phyloP scores from a whole-genome alignment of 2,797 vertebrate genomes.

The Labeo calbasu region DNA sequence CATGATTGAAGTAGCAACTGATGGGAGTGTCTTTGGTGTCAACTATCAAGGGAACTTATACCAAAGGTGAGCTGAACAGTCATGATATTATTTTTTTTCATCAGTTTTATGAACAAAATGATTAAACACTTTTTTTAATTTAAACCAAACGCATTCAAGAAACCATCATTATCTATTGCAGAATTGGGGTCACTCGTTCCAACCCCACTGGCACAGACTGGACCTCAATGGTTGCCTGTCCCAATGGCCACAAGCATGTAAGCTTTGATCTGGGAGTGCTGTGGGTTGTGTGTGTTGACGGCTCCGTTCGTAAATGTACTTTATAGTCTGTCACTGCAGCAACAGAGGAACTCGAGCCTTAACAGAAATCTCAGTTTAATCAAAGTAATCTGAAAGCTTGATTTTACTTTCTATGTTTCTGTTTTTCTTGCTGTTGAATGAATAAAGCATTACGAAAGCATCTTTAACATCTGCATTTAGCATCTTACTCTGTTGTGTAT shows the following conservation, averaged over 20 bases:
- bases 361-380: neutral
- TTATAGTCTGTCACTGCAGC: neutral
- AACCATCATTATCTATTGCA: neutral
- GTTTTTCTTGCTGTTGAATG: neutral
- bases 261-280: conserved; percentile 1
- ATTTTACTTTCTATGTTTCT: neutral
- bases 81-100: neutral
- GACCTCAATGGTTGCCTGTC: neutral
- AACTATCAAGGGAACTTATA: neutral
- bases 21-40: conserved; percentile 57
- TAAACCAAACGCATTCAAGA: neutral
- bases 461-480: too few species aligned
- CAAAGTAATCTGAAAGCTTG: neutral
- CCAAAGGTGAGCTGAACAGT: neutral
- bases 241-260: neutral
- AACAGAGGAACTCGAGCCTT: neutral
- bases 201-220: neutral
- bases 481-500: too few species aligned
- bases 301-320: neutral
- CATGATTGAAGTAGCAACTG: conserved; percentile 58
- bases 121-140: neutral
- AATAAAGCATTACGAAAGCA: neutral
- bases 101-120: neutral
- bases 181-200: neutral
- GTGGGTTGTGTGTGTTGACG: neutral